Percentiles rank a stretch among this genome's conserved stretches.
Conservation (phyloP, 2,888 invertebrate genomes). For the Meteorus cinctellus region DNA sequence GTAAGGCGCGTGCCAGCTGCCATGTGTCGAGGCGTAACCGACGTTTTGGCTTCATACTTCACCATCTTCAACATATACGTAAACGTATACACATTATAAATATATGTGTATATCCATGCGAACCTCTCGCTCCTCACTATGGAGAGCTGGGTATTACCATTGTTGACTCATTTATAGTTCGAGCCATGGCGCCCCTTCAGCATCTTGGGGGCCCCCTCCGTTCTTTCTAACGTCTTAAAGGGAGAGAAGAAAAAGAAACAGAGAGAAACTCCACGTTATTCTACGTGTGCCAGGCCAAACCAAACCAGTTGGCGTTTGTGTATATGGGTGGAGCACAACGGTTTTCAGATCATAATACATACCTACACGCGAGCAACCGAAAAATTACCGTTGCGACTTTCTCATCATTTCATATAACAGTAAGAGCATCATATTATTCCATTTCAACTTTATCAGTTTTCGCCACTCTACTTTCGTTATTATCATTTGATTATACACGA, state of each 20-base stretch:
- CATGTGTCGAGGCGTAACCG: constrained; percentile 70
- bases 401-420: background rate
- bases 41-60: constrained; percentile 71
- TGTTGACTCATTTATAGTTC: constrained; percentile 47
- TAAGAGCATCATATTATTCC: background rate
- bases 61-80: constrained; percentile 22
- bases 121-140: background rate
- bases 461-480: background rate
- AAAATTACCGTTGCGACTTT: constrained; percentile 38
- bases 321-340: constrained; percentile 53
- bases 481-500: background rate
- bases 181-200: constrained; percentile 51
- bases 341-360: constrained; percentile 53
- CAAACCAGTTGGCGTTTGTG: constrained; percentile 55
- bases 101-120: constrained; percentile 43
- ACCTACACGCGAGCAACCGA: background rate
- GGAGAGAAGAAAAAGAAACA: constrained; percentile 28
- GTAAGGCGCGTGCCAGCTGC: constrained; percentile 72
- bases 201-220: constrained; percentile 64
- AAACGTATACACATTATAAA: background rate
- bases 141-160: constrained; percentile 39
- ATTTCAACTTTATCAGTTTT: constrained; percentile 10
- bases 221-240: constrained; percentile 64
- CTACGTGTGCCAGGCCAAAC: constrained; percentile 45
- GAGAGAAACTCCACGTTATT: background rate